phyloP scores from a whole-genome alignment of 2,797 vertebrate species.

The Tragelaphus eurycerus region DNA sequence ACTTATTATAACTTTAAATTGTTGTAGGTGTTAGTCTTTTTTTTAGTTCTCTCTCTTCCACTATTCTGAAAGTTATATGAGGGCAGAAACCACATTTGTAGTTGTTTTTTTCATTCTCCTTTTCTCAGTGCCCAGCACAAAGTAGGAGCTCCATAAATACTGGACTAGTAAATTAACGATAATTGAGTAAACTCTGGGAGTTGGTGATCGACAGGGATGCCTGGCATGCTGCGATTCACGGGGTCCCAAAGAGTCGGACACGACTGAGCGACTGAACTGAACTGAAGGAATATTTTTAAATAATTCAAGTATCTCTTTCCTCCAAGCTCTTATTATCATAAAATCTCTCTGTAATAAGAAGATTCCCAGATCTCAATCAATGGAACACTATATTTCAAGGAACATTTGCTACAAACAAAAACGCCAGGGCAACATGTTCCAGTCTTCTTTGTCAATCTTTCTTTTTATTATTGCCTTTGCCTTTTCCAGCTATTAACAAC shows the following conservation, averaged over 20 bases:
- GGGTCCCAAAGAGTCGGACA: too few relatives aligned
- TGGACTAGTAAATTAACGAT: conserved; percentile 21
- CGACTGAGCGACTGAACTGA: too few relatives aligned
- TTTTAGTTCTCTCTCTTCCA: background rate
- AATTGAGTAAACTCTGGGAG: background rate
- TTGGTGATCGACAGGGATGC: too few relatives aligned
- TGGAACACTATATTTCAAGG: background rate
- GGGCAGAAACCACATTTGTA: background rate
- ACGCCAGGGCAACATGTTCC: background rate
- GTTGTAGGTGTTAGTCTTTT: background rate
- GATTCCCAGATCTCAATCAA: background rate
- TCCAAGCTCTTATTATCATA: conserved; percentile 13
- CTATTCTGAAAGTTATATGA: conserved; percentile 1
- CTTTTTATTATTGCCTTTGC: background rate
- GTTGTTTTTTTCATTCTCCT: background rate
- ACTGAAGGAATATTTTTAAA: conserved; percentile 16
- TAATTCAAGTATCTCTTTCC: background rate
- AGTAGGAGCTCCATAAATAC: conserved; percentile 32
- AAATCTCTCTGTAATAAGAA: conserved; percentile 28
- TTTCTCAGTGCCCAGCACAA: background rate
- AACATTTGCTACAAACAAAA: conserved; percentile 13
- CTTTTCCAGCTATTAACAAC: background rate
- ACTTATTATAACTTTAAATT: conserved; percentile 43
- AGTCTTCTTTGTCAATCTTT: background rate
- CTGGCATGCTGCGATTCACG: too few relatives aligned